A percentile compares a stretch with the other conserved stretches of the same genome.
phyloP scores from a whole-genome alignment of 1,140 invertebrate species.

The Ditylenchus dipsaci region DNA sequence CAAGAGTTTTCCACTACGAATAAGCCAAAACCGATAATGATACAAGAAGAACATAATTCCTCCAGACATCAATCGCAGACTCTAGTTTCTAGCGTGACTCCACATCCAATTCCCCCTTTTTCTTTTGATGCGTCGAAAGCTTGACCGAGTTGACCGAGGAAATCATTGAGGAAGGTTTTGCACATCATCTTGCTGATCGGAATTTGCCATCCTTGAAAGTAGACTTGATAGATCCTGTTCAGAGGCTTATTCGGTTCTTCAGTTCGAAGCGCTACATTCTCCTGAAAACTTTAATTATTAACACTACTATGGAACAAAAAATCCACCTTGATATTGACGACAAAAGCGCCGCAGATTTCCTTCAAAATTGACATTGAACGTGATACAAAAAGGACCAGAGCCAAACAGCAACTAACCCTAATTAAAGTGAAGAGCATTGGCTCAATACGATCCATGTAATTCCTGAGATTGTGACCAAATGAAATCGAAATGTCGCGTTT shows the following conservation, averaged over 20 bases:
- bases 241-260: constrained; percentile 28
- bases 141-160: background rate
- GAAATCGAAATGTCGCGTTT: constrained; percentile 34
- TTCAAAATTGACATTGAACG: background rate
- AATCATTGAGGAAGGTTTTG: constrained; percentile 31
- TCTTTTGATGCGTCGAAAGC: no score
- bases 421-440: constrained; percentile 5
- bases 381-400: no score
- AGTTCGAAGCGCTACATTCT: no score
- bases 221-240: constrained; percentile 36
- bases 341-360: constrained; percentile 5
- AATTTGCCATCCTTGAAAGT: constrained; percentile 25
- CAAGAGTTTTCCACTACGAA: no score
- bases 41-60: no score
- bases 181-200: constrained; percentile 16
- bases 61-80: no score
- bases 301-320: no score
- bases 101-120: no score
- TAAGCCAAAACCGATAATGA: no score
- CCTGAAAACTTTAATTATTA: no score
- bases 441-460: constrained; percentile 3
- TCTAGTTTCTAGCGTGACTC: no score
- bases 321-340: background rate
- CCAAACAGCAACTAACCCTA: background rate
- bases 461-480: background rate